Base-by-base conservation (phyloP, 2,113 vertebrate genomes). In the Zosterops hypoxanthus region DNA sequence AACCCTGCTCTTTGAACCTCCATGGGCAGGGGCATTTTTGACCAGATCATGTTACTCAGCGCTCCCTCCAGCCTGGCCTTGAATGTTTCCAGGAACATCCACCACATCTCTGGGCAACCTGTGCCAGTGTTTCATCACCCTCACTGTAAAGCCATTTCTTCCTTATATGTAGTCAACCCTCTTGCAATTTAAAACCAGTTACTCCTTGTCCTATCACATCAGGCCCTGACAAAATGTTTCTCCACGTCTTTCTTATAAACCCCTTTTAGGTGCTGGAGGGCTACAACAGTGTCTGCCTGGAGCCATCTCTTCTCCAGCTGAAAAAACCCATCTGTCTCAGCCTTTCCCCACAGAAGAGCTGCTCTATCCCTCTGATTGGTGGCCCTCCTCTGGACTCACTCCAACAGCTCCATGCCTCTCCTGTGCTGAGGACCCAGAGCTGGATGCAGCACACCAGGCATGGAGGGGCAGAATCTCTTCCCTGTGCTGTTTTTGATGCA, bases 231-330 rank as follows among this genome's bases (percentile, higher is more conserved):
- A 56, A 68, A 84, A 79, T n/a, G 3, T 56, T 36, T 70, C 42
- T 46, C 18, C 11, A 11, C 14, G 5, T 34, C 42, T n/a, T 50
- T 63, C 33, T 46, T 46, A 19, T 4, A 39, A 56, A 29, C 7
- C 14, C 29, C 11, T 29, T 57, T 33, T 2, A 52, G n/a, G 29
- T 29, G 11, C 36, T 29, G 56, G 11, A 36, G 52, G 11, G 21
- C 28, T 6, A 14, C 31, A 12, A 2, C 0, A 1, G 31, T 21
- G 28, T 56, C 49, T 36, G 36, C 42, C 25, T 2, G 3, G 8
- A 83, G 69, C 29, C 65, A 72, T 56, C 23, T 31, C 41, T 44
- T 78, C 71, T 42, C 60, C 47, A 82, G 29, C 23, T 68, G 47
- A 56, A 61, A 47, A 79, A 26, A 12, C 24, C 17, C 60, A 36